Percentiles rank a stretch among this genome's conserved stretches.
Conservation (phyloP, 2,888 invertebrate genomes). For the Macropis europaea region DNA sequence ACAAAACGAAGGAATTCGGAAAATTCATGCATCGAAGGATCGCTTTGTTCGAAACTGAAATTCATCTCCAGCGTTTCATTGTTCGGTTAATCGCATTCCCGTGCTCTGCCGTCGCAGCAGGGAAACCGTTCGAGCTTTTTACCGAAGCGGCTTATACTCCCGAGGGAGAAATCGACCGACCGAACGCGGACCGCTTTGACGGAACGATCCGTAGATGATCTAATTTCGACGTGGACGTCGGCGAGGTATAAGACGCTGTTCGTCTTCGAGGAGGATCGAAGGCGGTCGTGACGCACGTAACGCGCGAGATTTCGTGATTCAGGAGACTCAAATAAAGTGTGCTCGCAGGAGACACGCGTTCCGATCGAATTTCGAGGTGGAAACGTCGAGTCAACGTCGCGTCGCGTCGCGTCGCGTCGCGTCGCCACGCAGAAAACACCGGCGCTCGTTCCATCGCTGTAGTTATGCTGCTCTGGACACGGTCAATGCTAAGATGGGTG, state of each 20-base stretch:
- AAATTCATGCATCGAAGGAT: neutral
- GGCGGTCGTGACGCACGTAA: conserved; percentile 8
- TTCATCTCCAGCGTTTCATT: neutral
- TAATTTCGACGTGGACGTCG: neutral
- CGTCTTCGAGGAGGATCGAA: neutral
- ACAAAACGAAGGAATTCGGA: neutral
- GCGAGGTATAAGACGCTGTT: neutral
- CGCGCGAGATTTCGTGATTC: conserved; percentile 26
- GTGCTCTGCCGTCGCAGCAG: neutral
- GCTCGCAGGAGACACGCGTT: neutral
- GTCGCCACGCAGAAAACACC: too few relatives aligned
- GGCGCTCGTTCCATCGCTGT: too few relatives aligned
- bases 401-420: too few relatives aligned
- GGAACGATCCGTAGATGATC: too few relatives aligned
- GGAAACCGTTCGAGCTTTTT: too few relatives aligned
- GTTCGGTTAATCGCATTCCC: neutral
- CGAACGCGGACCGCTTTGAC: too few relatives aligned
- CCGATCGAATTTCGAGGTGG: too few relatives aligned
- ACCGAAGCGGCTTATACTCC: too few relatives aligned
- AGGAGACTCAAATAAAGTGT: conserved; percentile 27
- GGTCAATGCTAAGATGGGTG: too few relatives aligned
- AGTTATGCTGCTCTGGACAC: too few relatives aligned
- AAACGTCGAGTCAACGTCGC: too few relatives aligned
- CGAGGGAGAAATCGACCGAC: too few relatives aligned
- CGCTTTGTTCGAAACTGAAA: neutral